Evolutionary conservation across 2,888 invertebrate species (phyloP).

Genomic region (Halocaridina rubra): DNA sequence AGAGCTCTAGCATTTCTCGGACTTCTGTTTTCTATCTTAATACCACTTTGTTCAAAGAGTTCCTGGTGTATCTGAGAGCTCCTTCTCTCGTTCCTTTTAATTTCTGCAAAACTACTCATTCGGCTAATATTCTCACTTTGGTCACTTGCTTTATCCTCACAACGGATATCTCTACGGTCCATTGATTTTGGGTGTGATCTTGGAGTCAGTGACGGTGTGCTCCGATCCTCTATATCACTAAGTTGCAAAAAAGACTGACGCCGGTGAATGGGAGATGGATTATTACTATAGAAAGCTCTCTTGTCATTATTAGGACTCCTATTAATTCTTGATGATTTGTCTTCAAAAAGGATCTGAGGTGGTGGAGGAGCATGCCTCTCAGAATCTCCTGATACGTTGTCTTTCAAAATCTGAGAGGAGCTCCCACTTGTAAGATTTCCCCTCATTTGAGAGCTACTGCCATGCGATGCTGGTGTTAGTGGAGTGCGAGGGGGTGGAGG

Average conservation of each 20-base stretch:
- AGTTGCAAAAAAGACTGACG: background rate
- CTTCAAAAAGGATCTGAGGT: background rate
- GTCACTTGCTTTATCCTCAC: constrained; percentile 4
- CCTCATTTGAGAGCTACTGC: background rate
- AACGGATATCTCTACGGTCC: background rate
- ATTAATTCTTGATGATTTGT: background rate
- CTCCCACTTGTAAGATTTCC: background rate
- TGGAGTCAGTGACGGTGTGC: background rate
- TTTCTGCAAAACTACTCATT: constrained; percentile 24
- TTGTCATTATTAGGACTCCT: background rate
- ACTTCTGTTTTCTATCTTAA: background rate
- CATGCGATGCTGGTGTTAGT: background rate
- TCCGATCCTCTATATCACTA: background rate
- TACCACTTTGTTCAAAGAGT: background rate
- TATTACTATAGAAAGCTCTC: background rate
- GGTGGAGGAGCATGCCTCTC: background rate
- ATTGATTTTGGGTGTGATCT: background rate
- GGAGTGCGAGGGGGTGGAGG: background rate
- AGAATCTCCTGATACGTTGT: background rate
- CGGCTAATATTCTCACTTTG: background rate
- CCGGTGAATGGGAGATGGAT: background rate
- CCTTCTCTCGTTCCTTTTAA: background rate
- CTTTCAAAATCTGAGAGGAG: background rate
- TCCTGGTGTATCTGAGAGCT: background rate
- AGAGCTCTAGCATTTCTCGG: too few species aligned